Evolutionary conservation across 2,113 vertebrate species (phyloP).

Genomic region (Burhinus bistriatus): DNA sequence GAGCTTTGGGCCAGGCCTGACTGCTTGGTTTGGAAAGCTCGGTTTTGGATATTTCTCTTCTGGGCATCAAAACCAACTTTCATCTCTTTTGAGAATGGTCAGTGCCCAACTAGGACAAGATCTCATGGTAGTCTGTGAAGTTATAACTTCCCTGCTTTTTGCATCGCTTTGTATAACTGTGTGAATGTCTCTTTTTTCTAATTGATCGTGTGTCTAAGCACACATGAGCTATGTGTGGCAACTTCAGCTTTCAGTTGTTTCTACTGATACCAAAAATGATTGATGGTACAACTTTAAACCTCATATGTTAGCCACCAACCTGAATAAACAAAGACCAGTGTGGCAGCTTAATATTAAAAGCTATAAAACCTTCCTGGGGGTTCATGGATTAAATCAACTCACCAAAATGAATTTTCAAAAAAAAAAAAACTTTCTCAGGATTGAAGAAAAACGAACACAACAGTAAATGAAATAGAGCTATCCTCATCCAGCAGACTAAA

Average conservation of each 20-base stretch:
- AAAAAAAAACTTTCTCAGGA: conserved; percentile 23
- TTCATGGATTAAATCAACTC: conserved; percentile 61
- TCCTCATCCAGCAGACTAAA: conserved; percentile 38
- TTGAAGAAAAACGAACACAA: neutral
- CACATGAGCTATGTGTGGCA: neutral
- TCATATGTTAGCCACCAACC: conserved; percentile 44
- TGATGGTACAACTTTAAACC: conserved; percentile 33
- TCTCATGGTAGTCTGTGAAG: neutral
- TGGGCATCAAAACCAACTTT: neutral
- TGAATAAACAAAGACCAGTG: conserved; percentile 59
- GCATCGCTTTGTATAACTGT: neutral
- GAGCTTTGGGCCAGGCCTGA: neutral
- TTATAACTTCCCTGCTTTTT: neutral
- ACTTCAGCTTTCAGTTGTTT: neutral
- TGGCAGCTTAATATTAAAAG: conserved; percentile 62
- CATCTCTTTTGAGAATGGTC: neutral
- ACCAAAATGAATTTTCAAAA: conserved; percentile 6
- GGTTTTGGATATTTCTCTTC: neutral
- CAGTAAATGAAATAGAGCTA: conserved; percentile 44
- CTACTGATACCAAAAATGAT: conserved; percentile 18
- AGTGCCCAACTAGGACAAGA: neutral
- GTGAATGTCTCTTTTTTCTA: neutral
- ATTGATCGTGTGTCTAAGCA: neutral
- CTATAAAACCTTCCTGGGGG: conserved; percentile 56
- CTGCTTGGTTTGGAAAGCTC: neutral